Percentiles rank a stretch among this genome's conserved stretches.
Conservation (phyloP, 92 coral and sea anemone species). For the Paragorgia papillata region DNA sequence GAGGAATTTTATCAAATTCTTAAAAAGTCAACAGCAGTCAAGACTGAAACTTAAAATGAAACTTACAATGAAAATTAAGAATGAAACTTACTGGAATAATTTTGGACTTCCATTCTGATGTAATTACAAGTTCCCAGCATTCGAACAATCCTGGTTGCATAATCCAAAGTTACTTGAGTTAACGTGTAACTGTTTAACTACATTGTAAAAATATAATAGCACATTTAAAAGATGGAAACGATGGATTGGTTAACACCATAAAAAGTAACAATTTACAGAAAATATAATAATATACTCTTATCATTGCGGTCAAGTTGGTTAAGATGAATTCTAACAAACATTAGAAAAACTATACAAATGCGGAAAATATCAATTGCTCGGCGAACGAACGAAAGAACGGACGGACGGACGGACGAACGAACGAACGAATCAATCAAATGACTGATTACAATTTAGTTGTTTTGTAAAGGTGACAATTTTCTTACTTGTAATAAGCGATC, state of each 20-base stretch:
- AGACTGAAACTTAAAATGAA: background rate
- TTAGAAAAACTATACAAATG: too few relatives aligned
- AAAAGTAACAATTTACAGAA: too few relatives aligned
- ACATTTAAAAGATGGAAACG: background rate
- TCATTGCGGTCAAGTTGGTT: too few relatives aligned
- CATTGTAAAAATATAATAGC: slow-evolving; percentile 1
- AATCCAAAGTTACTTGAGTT: slow-evolving; percentile 85
- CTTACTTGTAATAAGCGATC: slow-evolving; percentile 93
- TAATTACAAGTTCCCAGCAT: slow-evolving; percentile 85
- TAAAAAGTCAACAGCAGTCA: too few relatives aligned
- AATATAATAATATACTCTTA: too few relatives aligned
- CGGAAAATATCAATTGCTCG: too few relatives aligned
- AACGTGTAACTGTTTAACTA: slow-evolving; percentile 89
- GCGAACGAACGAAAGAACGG: too few relatives aligned
- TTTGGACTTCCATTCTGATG: slow-evolving; percentile 89
- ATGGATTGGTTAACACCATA: background rate
- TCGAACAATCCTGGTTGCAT: slow-evolving; percentile 89
- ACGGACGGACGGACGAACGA: too few relatives aligned
- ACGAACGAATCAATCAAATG: too few relatives aligned
- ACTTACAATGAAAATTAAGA: background rate
- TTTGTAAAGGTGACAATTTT: too few relatives aligned
- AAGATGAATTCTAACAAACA: too few relatives aligned
- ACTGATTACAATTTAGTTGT: too few relatives aligned
- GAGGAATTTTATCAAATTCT: background rate
- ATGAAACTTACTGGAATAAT: slow-evolving; percentile 64